Conservation (phyloP, 2,113 vertebrate genomes). For the Chauna torquata region DNA sequence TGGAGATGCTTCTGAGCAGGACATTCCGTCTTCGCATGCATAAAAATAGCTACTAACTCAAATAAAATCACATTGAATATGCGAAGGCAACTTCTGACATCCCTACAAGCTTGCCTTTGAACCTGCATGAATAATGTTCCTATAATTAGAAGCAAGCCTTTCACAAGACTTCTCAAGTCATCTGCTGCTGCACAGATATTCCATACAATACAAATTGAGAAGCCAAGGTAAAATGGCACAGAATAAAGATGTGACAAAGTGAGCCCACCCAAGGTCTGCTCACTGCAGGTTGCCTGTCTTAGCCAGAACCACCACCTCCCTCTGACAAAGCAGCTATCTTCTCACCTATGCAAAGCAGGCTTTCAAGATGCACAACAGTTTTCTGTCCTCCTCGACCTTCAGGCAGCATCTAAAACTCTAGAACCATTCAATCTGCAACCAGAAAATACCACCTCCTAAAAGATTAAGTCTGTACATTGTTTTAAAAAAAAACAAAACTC, state of each 20-base stretch:
- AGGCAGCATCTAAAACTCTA: background rate
- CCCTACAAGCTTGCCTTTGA: background rate
- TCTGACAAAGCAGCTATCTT: background rate
- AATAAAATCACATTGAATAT: background rate
- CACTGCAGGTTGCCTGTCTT: background rate
- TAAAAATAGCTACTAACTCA: background rate
- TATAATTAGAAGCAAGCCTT: background rate
- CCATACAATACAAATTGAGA: background rate
- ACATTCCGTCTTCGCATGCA: background rate
- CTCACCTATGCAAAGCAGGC: background rate
- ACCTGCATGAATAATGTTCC: background rate
- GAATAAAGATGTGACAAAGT: background rate
- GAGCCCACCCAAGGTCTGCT: background rate
- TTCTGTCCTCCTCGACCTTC: background rate
- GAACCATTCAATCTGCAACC: background rate
- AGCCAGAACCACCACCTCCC: background rate
- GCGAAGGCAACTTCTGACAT: background rate
- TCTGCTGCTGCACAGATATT: background rate
- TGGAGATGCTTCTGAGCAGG: background rate
- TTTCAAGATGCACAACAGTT: background rate
- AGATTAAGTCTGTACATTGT: background rate
- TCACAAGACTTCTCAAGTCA: background rate
- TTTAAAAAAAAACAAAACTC: background rate
- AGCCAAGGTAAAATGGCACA: background rate
- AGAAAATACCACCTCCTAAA: background rate